Base-by-base conservation (phyloP, 2,888 invertebrate genomes). In the Cremastinae sp. region DNA sequence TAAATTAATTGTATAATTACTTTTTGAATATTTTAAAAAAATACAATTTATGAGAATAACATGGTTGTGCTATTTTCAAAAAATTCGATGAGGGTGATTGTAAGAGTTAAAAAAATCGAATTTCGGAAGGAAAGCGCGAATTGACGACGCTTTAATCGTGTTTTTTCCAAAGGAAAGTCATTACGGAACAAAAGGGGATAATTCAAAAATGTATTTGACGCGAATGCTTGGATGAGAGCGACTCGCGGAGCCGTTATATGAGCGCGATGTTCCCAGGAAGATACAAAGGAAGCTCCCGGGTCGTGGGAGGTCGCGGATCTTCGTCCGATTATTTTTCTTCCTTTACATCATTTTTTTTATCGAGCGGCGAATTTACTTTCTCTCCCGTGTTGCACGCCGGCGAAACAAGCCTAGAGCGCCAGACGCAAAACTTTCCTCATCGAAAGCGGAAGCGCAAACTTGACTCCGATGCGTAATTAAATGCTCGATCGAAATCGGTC, bases 191-290 rank as follows among this genome's bases (percentile, higher is more conserved):
- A 14, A 16, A 36, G 38, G 36, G 16, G 16, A 16, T 36, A 14
- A 7, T 5, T 7, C 9, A 16, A 5, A 28, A 53, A 43, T 22
- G 8, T 43, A 14, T n/a, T 16, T 2, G 41, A 41, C 2, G 73
- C 75, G 82, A 85, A 86, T 87, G 79, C 85, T 86, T 85, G 83
- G 84, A 85, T 86, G 84, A 85, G 82, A 76, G 45, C 75, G 77
- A 34, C 34, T n/a, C n/a, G n/a, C n/a, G n/a, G n/a, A n/a, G n/a
- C n/a, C n/a, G 34, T 53, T 43, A 58, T 36, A 34, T 20, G n/a
- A n/a, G 0, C 45, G 22, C 9, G 20, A 1, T 43, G 28, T 65
- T 73, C 66, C 49, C 66, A 61, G 62, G 74, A 70, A 20, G 51
- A 43, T 47, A 9, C 12, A n/a, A 28, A 43, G n/a, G 53, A 34